Percentiles rank a stretch among this genome's conserved stretches.
These are phyloP conservation scores for Rhea pennata DNA, from an alignment of 2,113 vertebrate genomes.

Conservation along the genomic window DNA sequence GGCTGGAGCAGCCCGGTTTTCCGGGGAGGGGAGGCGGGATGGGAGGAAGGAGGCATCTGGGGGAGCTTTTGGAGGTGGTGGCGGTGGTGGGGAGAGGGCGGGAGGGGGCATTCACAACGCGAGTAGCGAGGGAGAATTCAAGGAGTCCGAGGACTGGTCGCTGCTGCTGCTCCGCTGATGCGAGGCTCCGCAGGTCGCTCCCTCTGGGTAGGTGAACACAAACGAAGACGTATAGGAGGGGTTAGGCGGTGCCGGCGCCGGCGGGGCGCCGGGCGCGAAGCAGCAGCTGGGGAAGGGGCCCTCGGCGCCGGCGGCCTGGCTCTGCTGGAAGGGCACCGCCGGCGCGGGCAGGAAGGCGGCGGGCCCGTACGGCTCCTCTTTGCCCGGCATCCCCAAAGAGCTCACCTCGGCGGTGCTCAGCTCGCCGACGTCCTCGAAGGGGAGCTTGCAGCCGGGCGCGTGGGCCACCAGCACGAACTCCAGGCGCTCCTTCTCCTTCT, in stretches of 20 bases:
- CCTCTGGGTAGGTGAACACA: slow-evolving; percentile 99
- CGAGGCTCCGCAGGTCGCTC: slow-evolving; percentile 88
- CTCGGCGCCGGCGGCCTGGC: slow-evolving; percentile 85
- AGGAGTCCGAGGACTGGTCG: slow-evolving; percentile 93
- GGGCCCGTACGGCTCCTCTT: slow-evolving; percentile 88
- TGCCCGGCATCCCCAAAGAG: slow-evolving; percentile 78
- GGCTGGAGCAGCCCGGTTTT: no score
- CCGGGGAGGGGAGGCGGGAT: background rate
- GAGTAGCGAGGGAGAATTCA: slow-evolving; percentile 95
- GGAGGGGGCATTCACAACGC: slow-evolving; percentile 83
- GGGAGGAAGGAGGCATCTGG: no score
- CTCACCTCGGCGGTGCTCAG: slow-evolving; percentile 71
- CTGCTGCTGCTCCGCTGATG: slow-evolving; percentile 96
- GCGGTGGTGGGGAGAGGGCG: no score
- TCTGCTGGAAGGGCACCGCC: slow-evolving; percentile 75
- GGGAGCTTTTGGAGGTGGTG: background rate
- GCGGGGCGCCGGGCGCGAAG: slow-evolving; percentile 87
- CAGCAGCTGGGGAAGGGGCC: slow-evolving; percentile 89
- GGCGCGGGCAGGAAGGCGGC: slow-evolving; percentile 79
- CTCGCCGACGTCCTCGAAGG: slow-evolving; percentile 82
- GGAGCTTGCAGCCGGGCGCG: slow-evolving; percentile 91
- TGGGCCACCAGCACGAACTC: slow-evolving; percentile 95
- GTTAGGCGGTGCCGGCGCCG: slow-evolving; percentile 87
- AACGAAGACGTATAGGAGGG: slow-evolving; percentile 98
- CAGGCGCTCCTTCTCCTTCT: slow-evolving; percentile 95